A percentile compares a stretch with the other conserved stretches of the same genome.
Evolutionary conservation across 64 coral and sea anemone genomes (phyloP).

Genomic region (Dendronephthya gigantea): DNA sequence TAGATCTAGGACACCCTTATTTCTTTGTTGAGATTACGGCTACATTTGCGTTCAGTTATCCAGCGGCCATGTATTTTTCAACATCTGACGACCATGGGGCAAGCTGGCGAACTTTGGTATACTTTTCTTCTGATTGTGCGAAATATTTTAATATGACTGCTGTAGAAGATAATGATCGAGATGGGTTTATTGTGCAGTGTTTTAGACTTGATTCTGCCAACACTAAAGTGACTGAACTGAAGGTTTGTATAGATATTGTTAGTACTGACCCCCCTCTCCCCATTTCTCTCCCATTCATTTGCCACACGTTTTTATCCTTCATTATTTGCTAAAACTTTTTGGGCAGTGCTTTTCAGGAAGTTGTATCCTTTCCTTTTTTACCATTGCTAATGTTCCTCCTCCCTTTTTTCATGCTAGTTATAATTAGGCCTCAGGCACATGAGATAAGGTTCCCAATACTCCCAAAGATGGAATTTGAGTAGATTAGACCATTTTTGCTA

Average conservation of each 20-base stretch:
- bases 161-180: background rate
- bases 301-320: no score
- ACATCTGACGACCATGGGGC: background rate
- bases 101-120: background rate
- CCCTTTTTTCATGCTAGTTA: no score
- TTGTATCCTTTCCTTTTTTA: no score
- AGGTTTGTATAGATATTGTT: background rate
- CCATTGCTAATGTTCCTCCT: no score
- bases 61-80: background rate
- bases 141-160: slow-evolving; percentile 1
- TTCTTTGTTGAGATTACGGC: background rate
- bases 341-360: no score
- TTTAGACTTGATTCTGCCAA: slow-evolving; percentile 1
- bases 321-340: no score
- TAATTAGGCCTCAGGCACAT: no score
- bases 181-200: slow-evolving; percentile 1
- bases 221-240: background rate
- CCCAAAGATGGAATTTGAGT: no score
- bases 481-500: no score
- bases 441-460: no score
- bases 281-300: no score
- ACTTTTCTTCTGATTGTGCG: background rate
- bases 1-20: background rate
- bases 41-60: background rate
- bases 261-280: no score